phyloP scores from a whole-genome alignment of 2,797 vertebrate genomes.

The Acipenser ruthenus region DNA sequence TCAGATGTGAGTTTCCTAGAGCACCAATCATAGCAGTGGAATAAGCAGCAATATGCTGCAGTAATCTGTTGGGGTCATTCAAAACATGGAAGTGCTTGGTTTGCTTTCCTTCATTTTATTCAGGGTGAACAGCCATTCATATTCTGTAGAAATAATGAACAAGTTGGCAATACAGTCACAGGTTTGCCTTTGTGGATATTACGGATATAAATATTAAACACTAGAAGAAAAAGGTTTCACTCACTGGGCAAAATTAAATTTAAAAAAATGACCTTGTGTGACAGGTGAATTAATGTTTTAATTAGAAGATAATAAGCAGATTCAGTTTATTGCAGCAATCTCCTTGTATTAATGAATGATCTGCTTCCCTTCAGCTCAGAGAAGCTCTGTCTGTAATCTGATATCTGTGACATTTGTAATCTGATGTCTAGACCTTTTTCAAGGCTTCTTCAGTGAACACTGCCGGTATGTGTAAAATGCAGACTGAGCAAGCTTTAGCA shows the following conservation, averaged over 20 bases:
- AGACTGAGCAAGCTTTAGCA: background rate
- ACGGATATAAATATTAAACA: background rate
- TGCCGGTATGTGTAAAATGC: background rate
- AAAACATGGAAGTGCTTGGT: too few species aligned
- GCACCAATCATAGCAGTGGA: background rate
- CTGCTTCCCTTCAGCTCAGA: background rate
- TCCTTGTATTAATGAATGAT: background rate
- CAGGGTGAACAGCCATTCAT: background rate
- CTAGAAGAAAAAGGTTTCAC: background rate
- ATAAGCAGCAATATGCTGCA: background rate
- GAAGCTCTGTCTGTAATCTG: background rate
- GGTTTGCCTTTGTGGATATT: too few species aligned
- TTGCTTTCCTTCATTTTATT: background rate
- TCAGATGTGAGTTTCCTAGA: background rate
- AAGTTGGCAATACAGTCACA: too few species aligned
- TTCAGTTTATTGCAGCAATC: conserved; percentile 1
- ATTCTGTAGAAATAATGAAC: too few species aligned
- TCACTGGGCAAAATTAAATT: background rate
- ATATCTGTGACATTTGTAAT: background rate
- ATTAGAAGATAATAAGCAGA: background rate
- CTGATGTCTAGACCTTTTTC: background rate
- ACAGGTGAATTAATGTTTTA: conserved; percentile 9
- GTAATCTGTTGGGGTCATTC: too few species aligned
- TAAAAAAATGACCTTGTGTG: conserved; percentile 1
- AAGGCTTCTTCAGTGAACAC: background rate